Evolutionary conservation across 2,113 vertebrate species (phyloP), one percentile per base, ranked within the genome.

Genomic region (Marcusenius ussheri): DNA sequence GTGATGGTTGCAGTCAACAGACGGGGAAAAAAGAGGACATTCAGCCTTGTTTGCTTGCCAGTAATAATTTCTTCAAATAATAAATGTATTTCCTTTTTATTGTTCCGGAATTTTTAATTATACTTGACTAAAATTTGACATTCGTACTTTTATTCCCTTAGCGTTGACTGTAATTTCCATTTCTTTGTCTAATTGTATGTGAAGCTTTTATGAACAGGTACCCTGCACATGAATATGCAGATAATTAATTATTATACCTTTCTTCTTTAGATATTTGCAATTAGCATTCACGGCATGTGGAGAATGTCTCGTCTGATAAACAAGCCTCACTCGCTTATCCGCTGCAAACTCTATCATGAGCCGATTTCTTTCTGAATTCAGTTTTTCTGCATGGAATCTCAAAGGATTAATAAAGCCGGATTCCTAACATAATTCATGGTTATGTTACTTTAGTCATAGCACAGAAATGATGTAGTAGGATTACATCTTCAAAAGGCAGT

Each of bases 191-290:
- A 31, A 49, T 13, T 62, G 35, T 51, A 58, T 4, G 6, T n/a
- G 51, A 46, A 83, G 35, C 47, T 85, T 58, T 84, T 62, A 89
- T 84, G 50, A 46, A 35, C 77, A 46, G 89, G 89, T 85, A 24
- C 51, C 47, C 39, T 42, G 24, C 2, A 35, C 31, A 58, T 84
- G 89, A 62, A 85, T 89, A 46, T 53, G 24, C 35, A 58, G 39
- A 58, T 35, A 49, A 84, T 89, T 89, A 50, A 35, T 51, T 77
- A 80, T 89, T 89, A 89, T 80, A 35, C 27, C 77, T 85, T 85
- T 89, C 10, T 46, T 84, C 83, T 84, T 56, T n/a, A 58, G 24
- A 24, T 35, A 84, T 62, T 53, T 49, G 17, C 70, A 83, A 19
- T 83, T 58, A 8, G 53, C 42, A 77, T 62, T 45, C 17, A 83